Evolutionary conservation across 2,888 invertebrate species (phyloP), one percentile per base, ranked within the genome.

Genomic region (Caenorhabditis macrosperma): DNA sequence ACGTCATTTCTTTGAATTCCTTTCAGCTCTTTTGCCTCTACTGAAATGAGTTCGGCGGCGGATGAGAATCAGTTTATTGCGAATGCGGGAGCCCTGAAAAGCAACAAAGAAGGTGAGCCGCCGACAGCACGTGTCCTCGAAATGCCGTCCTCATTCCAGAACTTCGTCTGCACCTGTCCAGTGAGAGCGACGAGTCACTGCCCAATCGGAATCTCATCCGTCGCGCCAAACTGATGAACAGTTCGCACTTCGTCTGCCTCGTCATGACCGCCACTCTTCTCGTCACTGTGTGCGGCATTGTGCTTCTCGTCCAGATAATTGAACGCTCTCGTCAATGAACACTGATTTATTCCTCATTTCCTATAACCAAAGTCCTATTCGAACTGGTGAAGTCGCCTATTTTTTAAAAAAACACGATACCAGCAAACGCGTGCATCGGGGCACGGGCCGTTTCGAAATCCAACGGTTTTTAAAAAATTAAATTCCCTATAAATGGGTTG

Each of bases 251-350:
- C 22, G 72, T 72, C 10, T 72, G 72, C 55, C 63, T 72, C 41
- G 72, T 72, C 6, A 72, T 72, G 72, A 72, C 72, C 15, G 72
- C 72, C 30, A 63, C 63, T 28, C 64, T 72, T 24, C 72, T 72
- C 22, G 57, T 72, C 57, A 72, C 72, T 15, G 63, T 72, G 26
- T 72, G 63, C 46, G 72, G 55, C 44, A 57, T 72, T 46, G 72
- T 72, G 0, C 55, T 72, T 15, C 57, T 72, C 24, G 72, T 72
- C 5, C 72, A 72, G 33, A 72, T 72, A 22, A 72, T 72, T 46
- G 72, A 72, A 50, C 72, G 72, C 50, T 72, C 72, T 38, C 72
- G 64, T 48, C 64, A 57, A 72, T 72, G 57, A 72, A 72, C 26
- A n/a, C n/a, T n/a, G n/a, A n/a, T n/a, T n/a, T n/a, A n/a, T n/a